Base-by-base conservation (phyloP, 2,888 invertebrate species). In the Epinotia bilunana region DNA sequence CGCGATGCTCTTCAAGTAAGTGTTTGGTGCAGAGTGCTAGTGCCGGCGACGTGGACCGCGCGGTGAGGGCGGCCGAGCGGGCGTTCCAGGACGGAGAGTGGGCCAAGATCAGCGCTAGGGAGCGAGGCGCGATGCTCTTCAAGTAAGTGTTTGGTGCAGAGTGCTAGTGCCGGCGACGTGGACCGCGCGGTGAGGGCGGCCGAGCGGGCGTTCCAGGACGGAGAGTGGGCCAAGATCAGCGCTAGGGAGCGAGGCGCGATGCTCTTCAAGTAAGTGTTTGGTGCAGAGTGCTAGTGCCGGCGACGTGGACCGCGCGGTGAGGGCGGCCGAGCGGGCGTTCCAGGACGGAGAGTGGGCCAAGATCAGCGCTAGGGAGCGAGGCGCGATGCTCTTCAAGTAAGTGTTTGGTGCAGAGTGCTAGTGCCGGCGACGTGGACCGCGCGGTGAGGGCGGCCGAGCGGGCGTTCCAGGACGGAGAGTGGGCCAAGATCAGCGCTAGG, bases 211-310 rank as follows among this genome's bases (percentile, higher is more conserved):
- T 99, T 98, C 86, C 96, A 97, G 74, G 95, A 95, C 49, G 98
- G 99, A 0, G 96, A 98, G 83, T 99, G 99, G 99, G 96, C 97
- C n/a, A 97, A 97, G 88, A 98, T 99, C 86, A 98, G 98, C 84
- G 97, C 99, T 0, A 95, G 99, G 80, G 99, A 99, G 83, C 95
- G 99, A 33, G 99, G 98, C 3, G 95, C 96, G 76, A 86, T 99
- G 1, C 93, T 99, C 87, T 97, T n/a, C n/a, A n/a, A n/a, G n/a
- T n/a, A n/a, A n/a, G n/a, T n/a, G n/a, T n/a, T n/a, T n/a, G n/a
- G 97, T 95, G 5, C 95, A 96, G 80, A 94, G 96, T 82, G 98
- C 96, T 0, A 96, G 97, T 0, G 93, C 87, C 0, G 95, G 94
- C 4, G 99, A 99, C 87, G 98, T 99, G 0, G 96, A 99, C 86